These are phyloP conservation scores for Leptopilina syphax DNA, from an alignment of 2,888 invertebrate species.

Conservation along the genomic window DNA sequence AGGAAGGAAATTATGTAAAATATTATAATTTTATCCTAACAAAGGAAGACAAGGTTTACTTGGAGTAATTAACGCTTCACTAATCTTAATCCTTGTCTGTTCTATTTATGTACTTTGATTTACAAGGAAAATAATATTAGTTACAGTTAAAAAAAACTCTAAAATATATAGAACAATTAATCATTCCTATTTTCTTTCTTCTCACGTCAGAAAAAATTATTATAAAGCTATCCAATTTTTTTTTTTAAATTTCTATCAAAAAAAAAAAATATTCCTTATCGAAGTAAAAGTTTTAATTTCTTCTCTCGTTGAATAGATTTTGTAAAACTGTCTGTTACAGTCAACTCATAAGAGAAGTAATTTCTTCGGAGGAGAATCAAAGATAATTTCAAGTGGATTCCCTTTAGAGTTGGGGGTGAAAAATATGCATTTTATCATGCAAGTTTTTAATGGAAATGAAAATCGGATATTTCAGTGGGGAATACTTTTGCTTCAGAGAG, in stretches of 20 bases:
- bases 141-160: not conserved
- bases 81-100: constrained; percentile 19
- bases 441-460: constrained; percentile 33
- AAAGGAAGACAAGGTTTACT: constrained; percentile 4
- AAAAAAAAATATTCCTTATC: not conserved
- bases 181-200: not conserved
- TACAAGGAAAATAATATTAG: not conserved
- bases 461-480: constrained; percentile 24
- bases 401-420: not conserved
- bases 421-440: constrained; percentile 23
- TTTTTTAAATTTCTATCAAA: not conserved
- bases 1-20: constrained; percentile 15
- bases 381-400: constrained; percentile 35
- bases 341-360: constrained; percentile 26
- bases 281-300: constrained; percentile 5
- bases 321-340: constrained; percentile 11
- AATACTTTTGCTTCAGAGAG: constrained; percentile 16
- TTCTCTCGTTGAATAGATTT: not conserved
- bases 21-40: not conserved
- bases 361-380: constrained; percentile 29
- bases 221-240: too few species aligned
- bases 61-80: constrained; percentile 17
- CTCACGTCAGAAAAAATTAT: not conserved
- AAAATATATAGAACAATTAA: too few species aligned
- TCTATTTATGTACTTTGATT: not conserved